Percentiles rank a stretch among this genome's conserved stretches.
Evolutionary conservation across 1,140 invertebrate species (phyloP).

Genomic region (Penaeus indicus): DNA sequence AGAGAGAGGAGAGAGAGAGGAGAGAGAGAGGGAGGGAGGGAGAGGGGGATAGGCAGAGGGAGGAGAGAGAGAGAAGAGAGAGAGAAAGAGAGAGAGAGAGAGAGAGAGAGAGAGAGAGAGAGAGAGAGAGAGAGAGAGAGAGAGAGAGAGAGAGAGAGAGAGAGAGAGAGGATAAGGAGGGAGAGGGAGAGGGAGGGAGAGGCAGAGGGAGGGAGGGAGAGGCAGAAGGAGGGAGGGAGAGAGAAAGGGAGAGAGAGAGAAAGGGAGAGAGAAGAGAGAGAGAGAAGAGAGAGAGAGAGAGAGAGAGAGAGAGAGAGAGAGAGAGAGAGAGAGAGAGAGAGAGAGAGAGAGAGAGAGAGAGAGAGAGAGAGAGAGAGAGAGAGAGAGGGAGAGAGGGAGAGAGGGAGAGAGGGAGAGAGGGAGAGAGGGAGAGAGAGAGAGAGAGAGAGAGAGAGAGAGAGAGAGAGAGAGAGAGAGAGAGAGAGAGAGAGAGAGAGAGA

Average conservation of each 20-base stretch:
- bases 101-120: neutral
- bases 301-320: conserved; percentile 36
- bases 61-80: conserved; percentile 28
- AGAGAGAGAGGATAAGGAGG: conserved; percentile 1
- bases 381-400: too few relatives aligned
- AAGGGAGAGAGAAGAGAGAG: too few relatives aligned
- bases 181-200: neutral
- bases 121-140: too few relatives aligned
- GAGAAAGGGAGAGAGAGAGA: neutral
- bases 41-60: too few relatives aligned
- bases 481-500: too few relatives aligned
- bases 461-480: too few relatives aligned
- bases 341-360: neutral
- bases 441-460: too few relatives aligned
- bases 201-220: neutral
- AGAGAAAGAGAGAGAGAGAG: neutral
- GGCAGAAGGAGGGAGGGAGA: neutral
- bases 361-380: too few relatives aligned
- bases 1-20: too few relatives aligned
- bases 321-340: neutral
- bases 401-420: too few relatives aligned
- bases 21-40: too few relatives aligned
- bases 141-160: neutral
- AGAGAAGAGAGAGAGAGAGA: neutral
- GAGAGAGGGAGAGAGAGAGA: too few relatives aligned